Evolutionary conservation across 2,888 invertebrate genomes (phyloP), one percentile per base, ranked within the genome.

Genomic region (Coleophora flavipennella): DNA sequence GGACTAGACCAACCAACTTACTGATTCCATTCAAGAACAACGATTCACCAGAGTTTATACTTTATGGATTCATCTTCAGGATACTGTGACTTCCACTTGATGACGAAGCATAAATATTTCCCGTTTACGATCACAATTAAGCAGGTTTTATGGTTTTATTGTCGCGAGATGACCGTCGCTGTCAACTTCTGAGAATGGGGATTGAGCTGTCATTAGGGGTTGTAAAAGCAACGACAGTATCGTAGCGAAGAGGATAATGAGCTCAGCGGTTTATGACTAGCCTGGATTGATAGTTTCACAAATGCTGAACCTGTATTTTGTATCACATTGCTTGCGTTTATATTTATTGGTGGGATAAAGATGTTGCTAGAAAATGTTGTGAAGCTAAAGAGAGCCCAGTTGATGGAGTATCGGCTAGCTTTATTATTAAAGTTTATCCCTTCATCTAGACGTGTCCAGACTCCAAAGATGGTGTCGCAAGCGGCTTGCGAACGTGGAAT

Each of bases 181-280:
- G 80, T 79, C 79, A 77, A 77, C 80, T 81, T 81, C 81, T 71
- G 64, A 67, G 80, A 81, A 80, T 50, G 50, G 51, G 44, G 52
- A 56, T 57, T 53, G 59, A 45, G 11, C 8, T 75, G 76, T 78
- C 75, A 81, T 81, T 81, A 81, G 57, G 54, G 77, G 65, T 61
- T 67, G 73, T 81, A 81, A 81, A 78, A 43, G 54, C 40, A 71
- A 74, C 64, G 79, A 74, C 80, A 80, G 75, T 67, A 66, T 63
- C 59, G 66, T 76, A 80, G 79, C 76, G 62, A 79, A 75, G 48
- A 50, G 54, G 58, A 58, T 70, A 73, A 75, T 74, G 70, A 72
- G 62, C 51, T 40, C 20, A 20, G 46, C 43, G 50, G 40, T 77
- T 77, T 74, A 76, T 63, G 55, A 48, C 46, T 39, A 20, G 20